phyloP scores from a whole-genome alignment of 2,113 vertebrate species.

The Calidris pygmaea region DNA sequence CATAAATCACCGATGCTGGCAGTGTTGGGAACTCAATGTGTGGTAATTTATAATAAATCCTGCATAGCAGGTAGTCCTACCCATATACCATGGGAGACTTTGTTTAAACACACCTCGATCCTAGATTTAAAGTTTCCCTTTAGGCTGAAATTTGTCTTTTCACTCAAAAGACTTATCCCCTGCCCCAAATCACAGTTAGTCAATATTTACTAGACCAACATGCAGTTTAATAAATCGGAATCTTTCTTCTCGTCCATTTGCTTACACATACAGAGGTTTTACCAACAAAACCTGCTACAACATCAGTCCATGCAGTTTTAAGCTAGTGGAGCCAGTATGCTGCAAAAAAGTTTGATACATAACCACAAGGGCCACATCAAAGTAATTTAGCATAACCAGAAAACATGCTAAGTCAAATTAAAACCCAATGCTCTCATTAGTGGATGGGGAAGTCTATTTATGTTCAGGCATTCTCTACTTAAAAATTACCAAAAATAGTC shows the following conservation, averaged over 20 bases:
- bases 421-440: slow-evolving; percentile 19
- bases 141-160: background rate
- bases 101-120: background rate
- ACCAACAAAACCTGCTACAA: background rate
- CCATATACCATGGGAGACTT: background rate
- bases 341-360: background rate
- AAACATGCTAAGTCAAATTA: background rate
- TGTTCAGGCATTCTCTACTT: background rate
- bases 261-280: background rate
- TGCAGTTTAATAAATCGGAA: background rate
- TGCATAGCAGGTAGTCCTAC: background rate
- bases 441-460: slow-evolving; percentile 11
- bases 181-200: background rate
- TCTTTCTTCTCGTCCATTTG: background rate
- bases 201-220: background rate
- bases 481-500: slow-evolving; percentile 19
- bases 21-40: background rate
- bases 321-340: background rate
- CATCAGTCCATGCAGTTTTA: background rate
- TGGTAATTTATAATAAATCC: background rate
- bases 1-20: background rate
- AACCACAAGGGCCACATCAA: slow-evolving; percentile 47
- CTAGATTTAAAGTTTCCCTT: background rate
- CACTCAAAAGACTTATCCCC: background rate
- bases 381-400: slow-evolving; percentile 6